A percentile compares a stretch with the other conserved stretches of the same genome.
Conservation (phyloP, 2,113 vertebrate genomes). For the Neotragus pygmaeus region DNA sequence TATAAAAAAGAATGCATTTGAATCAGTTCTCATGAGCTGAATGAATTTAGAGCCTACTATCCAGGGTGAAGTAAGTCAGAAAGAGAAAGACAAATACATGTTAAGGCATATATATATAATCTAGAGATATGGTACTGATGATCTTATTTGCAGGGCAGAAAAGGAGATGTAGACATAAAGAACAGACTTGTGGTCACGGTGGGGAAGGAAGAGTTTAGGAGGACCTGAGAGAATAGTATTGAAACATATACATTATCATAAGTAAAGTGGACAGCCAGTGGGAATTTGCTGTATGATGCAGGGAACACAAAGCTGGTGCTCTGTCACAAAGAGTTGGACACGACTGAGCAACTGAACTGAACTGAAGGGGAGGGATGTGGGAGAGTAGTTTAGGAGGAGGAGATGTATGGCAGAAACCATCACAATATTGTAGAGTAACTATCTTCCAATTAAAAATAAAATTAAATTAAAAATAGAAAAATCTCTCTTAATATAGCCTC, state of each 20-base stretch:
- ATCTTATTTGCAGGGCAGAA: not conserved
- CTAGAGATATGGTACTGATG: not conserved
- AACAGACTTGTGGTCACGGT: not conserved
- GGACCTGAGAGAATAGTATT: not conserved
- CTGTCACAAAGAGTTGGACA: too few relatives aligned
- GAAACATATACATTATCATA: not conserved
- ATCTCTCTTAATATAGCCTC: not conserved
- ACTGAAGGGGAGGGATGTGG: not conserved
- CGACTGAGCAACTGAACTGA: too few relatives aligned
- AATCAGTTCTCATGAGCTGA: not conserved
- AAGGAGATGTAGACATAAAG: not conserved
- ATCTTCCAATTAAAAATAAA: not conserved
- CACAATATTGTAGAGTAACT: not conserved
- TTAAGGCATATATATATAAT: not conserved
- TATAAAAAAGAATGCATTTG: not conserved
- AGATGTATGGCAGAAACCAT: not conserved
- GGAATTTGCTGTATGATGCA: not conserved
- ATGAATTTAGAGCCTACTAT: not conserved
- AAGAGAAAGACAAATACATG: not conserved
- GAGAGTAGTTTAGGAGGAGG: not conserved
- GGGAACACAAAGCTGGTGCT: not conserved
- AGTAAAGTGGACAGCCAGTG: not conserved
- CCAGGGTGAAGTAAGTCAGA: not conserved
- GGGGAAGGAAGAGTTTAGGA: not conserved
- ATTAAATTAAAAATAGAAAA: not conserved